These are phyloP conservation scores for Engraulis encrasicolus DNA, from an alignment of 2,113 vertebrate species.

Conservation along the genomic window DNA sequence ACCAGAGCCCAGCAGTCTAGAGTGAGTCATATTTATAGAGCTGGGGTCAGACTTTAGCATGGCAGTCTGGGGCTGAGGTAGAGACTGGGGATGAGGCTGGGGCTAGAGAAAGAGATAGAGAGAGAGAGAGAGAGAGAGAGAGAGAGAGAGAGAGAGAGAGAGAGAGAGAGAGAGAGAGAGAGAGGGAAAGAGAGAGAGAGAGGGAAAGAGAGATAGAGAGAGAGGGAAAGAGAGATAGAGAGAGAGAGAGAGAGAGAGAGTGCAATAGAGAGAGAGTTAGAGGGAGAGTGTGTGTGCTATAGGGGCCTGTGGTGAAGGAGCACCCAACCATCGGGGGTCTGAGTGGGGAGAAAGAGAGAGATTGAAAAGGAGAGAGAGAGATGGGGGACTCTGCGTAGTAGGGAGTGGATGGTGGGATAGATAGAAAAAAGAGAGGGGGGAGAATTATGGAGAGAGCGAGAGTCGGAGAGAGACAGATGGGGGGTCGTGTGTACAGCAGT, in stretches of 20 bases:
- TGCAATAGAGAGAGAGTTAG: neutral
- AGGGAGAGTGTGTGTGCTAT: neutral
- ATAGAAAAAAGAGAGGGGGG: neutral
- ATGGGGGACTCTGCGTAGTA: no score
- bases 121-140: neutral
- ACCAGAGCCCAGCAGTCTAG: slow-evolving; percentile 5
- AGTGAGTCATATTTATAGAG: slow-evolving; percentile 33
- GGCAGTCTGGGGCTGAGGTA: neutral
- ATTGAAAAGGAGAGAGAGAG: neutral
- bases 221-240: neutral
- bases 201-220: no score
- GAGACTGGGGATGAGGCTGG: slow-evolving; percentile 22
- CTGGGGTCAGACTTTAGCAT: slow-evolving; percentile 24
- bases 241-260: neutral
- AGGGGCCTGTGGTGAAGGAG: no score
- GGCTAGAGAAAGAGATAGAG: neutral
- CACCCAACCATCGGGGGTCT: no score
- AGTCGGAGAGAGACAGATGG: no score
- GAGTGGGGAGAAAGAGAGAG: no score
- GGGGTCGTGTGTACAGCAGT: neutral
- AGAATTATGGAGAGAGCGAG: neutral
- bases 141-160: neutral
- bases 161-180: neutral
- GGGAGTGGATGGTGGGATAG: neutral
- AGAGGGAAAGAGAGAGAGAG: no score